Conservation (phyloP, 2,888 invertebrate species). For the Netelia melanura region DNA sequence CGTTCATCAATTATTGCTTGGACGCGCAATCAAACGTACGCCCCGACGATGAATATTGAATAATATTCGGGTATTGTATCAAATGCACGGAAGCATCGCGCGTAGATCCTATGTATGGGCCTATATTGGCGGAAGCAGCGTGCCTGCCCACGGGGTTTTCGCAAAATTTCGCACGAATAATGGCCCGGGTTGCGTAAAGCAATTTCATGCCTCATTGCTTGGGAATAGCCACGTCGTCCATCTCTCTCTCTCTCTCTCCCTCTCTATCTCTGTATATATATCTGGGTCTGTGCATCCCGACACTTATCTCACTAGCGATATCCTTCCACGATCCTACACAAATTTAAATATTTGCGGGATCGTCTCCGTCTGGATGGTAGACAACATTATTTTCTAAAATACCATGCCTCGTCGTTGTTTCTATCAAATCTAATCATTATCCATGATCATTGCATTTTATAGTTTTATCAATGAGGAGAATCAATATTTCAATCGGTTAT, state of each 20-base stretch:
- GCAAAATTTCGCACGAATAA: constrained; percentile 77
- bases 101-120: constrained; percentile 46
- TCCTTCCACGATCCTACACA: background rate
- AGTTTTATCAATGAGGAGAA: no score
- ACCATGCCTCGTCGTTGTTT: constrained; percentile 2
- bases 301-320: constrained; percentile 8
- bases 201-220: constrained; percentile 79
- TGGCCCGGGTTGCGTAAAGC: constrained; percentile 78
- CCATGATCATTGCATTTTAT: no score
- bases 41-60: constrained; percentile 76
- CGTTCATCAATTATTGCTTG: constrained; percentile 69
- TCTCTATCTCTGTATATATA: constrained; percentile 7
- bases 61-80: constrained; percentile 78
- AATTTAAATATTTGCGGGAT: constrained; percentile 24
- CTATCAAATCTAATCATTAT: background rate
- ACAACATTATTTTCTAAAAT: background rate
- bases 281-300: background rate
- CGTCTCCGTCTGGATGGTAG: background rate
- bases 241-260: background rate
- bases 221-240: constrained; percentile 65
- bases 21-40: constrained; percentile 67
- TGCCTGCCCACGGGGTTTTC: constrained; percentile 45
- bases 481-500: no score
- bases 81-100: constrained; percentile 66
- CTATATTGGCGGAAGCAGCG: constrained; percentile 17